A percentile compares a stretch with the other conserved stretches of the same genome.
phyloP scores from a whole-genome alignment of 2,888 invertebrate genomes.

The Noctua janthina region DNA sequence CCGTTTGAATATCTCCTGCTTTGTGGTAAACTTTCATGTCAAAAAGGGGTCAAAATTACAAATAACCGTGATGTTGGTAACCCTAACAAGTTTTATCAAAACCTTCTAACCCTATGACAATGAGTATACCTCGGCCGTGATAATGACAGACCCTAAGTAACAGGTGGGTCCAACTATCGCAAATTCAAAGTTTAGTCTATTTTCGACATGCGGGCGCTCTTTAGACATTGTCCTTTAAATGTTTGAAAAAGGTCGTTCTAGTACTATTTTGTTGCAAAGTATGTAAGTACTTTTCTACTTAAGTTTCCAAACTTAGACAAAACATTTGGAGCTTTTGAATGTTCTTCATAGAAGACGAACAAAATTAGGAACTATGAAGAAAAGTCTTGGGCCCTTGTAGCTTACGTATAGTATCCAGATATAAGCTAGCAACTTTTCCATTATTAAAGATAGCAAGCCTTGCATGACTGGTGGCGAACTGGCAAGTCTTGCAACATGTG shows the following conservation, averaged over 20 bases:
- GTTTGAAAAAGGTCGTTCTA: constrained; percentile 6
- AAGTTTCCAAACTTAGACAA: not conserved
- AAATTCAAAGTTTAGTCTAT: constrained; percentile 60
- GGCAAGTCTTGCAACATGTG: constrained; percentile 12
- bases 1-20: not conserved
- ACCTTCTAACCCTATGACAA: constrained; percentile 54
- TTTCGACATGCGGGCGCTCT: constrained; percentile 45
- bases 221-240: constrained; percentile 32
- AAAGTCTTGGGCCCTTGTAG: not conserved
- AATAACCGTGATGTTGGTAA: constrained; percentile 32
- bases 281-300: not conserved
- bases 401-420: not conserved
- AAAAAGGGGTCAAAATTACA: constrained; percentile 27
- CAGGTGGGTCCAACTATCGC: constrained; percentile 63
- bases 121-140: constrained; percentile 40
- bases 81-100: constrained; percentile 51
- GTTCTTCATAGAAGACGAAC: not conserved
- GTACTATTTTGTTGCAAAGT: constrained; percentile 8
- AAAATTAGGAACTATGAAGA: not conserved
- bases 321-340: not conserved
- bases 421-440: not conserved
- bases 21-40: not conserved
- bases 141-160: constrained; percentile 56
- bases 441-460: not conserved
- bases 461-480: not conserved